Evolutionary conservation across 2,113 vertebrate species (phyloP).

Genomic region (Urocitellus parryii): DNA sequence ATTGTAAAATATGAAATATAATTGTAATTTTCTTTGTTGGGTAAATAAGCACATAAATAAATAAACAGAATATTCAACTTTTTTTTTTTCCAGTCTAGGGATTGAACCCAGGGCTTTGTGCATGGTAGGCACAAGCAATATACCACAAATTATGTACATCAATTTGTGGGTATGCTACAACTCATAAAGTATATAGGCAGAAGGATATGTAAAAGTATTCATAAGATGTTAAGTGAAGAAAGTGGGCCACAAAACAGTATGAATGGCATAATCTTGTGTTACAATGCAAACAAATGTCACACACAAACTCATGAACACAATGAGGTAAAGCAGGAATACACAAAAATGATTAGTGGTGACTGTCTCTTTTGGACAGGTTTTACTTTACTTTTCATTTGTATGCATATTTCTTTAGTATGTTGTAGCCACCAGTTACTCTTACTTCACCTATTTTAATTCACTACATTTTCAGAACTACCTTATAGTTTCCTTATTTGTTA

Average conservation of each 20-base stretch:
- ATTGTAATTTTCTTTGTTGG: not conserved
- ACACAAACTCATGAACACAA: not conserved
- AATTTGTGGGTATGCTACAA: not conserved
- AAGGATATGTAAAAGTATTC: not conserved
- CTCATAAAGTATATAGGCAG: not conserved
- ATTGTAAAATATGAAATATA: not conserved
- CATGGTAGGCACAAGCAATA: not conserved
- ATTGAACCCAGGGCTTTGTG: not conserved
- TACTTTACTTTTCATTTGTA: not conserved
- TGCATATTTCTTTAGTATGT: not conserved
- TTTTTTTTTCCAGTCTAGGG: not conserved
- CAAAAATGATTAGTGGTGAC: not conserved
- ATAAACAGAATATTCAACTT: not conserved
- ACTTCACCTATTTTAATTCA: constrained; percentile 13
- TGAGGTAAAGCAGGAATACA: not conserved
- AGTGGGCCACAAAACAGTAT: not conserved
- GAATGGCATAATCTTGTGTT: not conserved
- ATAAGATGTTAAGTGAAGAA: not conserved
- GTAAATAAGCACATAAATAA: not conserved
- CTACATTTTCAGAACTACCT: not conserved
- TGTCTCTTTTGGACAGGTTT: not conserved
- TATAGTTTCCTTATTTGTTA: not conserved
- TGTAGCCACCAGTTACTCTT: not conserved
- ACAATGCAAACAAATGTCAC: not conserved
- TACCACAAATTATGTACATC: not conserved